Conservation (phyloP, 2,888 invertebrate genomes). For the Spodoptera littoralis region DNA sequence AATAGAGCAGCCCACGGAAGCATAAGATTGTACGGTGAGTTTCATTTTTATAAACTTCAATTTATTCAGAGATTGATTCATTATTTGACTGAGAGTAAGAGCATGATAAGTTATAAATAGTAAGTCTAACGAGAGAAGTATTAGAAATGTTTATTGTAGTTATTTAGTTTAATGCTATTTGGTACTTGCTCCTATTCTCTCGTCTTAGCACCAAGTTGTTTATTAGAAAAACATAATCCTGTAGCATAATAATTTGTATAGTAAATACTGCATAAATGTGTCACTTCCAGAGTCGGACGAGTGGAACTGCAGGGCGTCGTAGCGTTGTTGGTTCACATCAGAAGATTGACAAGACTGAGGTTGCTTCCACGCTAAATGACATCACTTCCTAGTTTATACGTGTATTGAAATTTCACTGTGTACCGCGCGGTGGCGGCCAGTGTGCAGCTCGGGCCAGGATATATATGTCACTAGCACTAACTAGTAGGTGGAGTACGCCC, state of each 20-base stretch:
- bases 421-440: conserved; percentile 67
- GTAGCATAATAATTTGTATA: conserved; percentile 3
- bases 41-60: neutral
- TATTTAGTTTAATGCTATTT: too few species aligned
- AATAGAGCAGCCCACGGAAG: conserved; percentile 86
- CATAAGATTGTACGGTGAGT: conserved; percentile 82
- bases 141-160: too few species aligned
- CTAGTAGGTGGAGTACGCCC: neutral
- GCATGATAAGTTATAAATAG: too few species aligned
- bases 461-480: conserved; percentile 5
- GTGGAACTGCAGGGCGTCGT: conserved; percentile 71
- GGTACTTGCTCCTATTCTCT: neutral
- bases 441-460: conserved; percentile 68
- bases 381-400: conserved; percentile 80
- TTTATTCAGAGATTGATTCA: too few species aligned
- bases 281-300: conserved; percentile 69
- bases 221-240: neutral
- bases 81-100: too few species aligned
- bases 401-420: conserved; percentile 77
- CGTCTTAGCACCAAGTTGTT: neutral
- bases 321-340: conserved; percentile 81
- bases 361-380: conserved; percentile 81
- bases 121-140: too few species aligned
- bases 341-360: conserved; percentile 86
- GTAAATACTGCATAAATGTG: conserved; percentile 49